These are phyloP conservation scores for Cyprinodon brontotheroides DNA, from an alignment of 2,113 vertebrate genomes.

Conservation along the genomic window DNA sequence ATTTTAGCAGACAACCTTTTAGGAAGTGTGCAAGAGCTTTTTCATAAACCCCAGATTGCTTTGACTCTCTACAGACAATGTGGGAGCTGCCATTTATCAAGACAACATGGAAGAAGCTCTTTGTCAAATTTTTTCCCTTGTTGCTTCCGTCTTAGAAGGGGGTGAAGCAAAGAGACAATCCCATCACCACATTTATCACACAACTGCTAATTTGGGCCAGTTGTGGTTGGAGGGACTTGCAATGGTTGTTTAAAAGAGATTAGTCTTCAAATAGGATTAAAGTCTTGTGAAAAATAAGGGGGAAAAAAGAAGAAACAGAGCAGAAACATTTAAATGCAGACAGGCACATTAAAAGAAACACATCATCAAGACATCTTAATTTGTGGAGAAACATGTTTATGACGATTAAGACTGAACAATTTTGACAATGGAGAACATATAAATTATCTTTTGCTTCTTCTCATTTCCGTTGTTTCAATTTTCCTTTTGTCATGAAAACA, in stretches of 20 bases:
- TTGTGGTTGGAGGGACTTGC: constrained; percentile 50
- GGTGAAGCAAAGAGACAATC: constrained; percentile 13
- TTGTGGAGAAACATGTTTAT: constrained; percentile 30
- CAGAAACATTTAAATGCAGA: constrained; percentile 50
- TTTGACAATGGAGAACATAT: background rate
- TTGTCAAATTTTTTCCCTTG: constrained; percentile 37
- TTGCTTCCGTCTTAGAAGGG: constrained; percentile 23
- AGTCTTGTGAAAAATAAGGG: constrained; percentile 41
- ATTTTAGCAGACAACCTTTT: too few relatives aligned
- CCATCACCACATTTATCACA: constrained; percentile 35
- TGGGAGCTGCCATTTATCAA: constrained; percentile 22
- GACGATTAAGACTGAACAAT: constrained; percentile 5
- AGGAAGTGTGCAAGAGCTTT: constrained; percentile 21
- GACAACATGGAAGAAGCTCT: constrained; percentile 19
- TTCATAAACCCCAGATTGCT: constrained; percentile 21
- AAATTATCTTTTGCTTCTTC: background rate
- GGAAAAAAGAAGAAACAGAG: constrained; percentile 31
- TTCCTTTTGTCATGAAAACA: background rate
- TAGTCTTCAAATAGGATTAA: constrained; percentile 66
- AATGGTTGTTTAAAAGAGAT: constrained; percentile 52
- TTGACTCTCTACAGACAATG: constrained; percentile 7
- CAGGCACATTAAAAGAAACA: constrained; percentile 39
- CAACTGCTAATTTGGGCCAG: constrained; percentile 45
- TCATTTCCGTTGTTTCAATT: background rate
- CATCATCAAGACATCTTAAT: constrained; percentile 44